phyloP scores from a whole-genome alignment of 2,888 invertebrate species.

The Acronicta aceris region DNA sequence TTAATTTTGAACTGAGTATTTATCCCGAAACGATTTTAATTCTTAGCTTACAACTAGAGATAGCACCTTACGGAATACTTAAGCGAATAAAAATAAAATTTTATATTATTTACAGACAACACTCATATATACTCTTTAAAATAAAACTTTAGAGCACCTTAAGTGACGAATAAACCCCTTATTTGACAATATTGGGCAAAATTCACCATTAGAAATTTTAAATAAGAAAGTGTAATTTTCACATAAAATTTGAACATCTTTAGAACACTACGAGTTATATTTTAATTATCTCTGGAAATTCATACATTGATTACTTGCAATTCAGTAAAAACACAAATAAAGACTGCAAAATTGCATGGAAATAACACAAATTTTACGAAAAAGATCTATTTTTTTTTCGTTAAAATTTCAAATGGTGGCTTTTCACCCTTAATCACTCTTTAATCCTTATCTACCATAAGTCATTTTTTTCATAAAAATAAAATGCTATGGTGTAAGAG shows the following conservation, averaged over 20 bases:
- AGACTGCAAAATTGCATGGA: too few relatives aligned
- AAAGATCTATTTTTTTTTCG: background rate
- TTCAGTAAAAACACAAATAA: too few relatives aligned
- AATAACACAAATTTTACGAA: background rate
- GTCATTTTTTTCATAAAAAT: conserved; percentile 41
- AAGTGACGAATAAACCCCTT: conserved; percentile 23
- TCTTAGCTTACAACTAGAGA: conserved; percentile 46
- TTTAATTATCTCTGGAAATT: too few relatives aligned
- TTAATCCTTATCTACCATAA: conserved; percentile 16
- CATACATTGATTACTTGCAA: too few relatives aligned
- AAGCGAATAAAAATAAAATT: conserved; percentile 51
- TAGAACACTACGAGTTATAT: too few relatives aligned
- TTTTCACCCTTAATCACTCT: background rate
- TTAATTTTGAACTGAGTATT: background rate
- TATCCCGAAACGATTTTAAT: conserved; percentile 52
- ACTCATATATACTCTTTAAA: conserved; percentile 52
- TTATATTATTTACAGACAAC: conserved; percentile 61
- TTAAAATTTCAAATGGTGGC: background rate
- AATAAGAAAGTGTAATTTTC: background rate
- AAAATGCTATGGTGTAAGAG: conserved; percentile 35
- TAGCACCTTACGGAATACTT: conserved; percentile 61
- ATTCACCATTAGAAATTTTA: conserved; percentile 2
- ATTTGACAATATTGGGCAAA: background rate
- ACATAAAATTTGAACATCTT: background rate
- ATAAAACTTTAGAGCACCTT: conserved; percentile 57